Base-by-base conservation (phyloP, 2,113 vertebrate species). In the Oenanthe oenanthe region DNA sequence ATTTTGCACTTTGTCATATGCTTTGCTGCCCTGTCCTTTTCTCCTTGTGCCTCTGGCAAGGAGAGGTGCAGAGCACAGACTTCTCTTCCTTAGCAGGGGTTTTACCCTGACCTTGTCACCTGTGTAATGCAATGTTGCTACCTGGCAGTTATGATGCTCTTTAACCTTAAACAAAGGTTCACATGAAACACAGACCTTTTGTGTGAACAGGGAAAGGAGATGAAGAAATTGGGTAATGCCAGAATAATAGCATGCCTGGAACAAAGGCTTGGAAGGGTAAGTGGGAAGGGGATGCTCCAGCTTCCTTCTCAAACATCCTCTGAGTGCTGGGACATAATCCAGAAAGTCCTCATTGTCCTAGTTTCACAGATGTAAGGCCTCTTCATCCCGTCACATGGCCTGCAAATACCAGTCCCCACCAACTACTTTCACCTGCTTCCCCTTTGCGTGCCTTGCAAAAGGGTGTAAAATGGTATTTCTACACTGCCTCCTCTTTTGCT, bases 141-240 rank as follows among this genome's bases (percentile, higher is more conserved):
- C 85, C 89, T 95, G 93, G 72, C 80, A 77, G 62, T 84, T 90
- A 51, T 4, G 85, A 68, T 77, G 83, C 53, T 92, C 68, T 78
- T 84, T 48, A 91, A 38, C 86, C 80, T 96, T 79, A 88, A 90
- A 84, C 48, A 94, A 92, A 92, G 31, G 40, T 78, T 77, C 3
- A 1, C 13, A 11, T 48, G 72, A 92, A 94, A 93, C 95, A 96
- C 58, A 83, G 60, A 56, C 22, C 70, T 80, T 91, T 93, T 95
- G 88, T 94, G 72, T 75, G 85, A 91, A 29, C 16, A 81, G 60
- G 75, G 82, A 92, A 94, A 86, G 9, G 71, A 74, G 68, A 57
- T 92, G 65, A 88, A 92, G 85, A 94, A 92, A 80, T 63, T 2
- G 4, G 50, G 40, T 71, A 83, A 79, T 38, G 60, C 34, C 62